A percentile compares a stretch with the other conserved stretches of the same genome.
phyloP scores from a whole-genome alignment of 2,797 vertebrate species.

The Lerista edwardsae region DNA sequence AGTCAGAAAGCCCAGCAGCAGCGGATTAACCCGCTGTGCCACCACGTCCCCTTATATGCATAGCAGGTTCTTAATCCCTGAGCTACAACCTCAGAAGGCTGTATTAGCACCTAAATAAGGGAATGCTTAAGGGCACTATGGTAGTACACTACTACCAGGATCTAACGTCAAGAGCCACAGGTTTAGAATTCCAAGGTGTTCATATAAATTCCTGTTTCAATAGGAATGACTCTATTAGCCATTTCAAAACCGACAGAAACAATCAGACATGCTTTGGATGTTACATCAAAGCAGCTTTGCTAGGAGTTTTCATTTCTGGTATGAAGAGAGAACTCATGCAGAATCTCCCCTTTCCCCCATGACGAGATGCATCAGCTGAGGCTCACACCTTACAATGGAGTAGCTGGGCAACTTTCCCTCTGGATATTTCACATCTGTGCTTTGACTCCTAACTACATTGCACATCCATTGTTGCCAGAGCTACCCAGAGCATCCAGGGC shows the following conservation, averaged over 20 bases:
- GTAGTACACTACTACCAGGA: background rate
- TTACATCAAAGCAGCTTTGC: background rate
- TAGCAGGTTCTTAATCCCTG: too few relatives aligned
- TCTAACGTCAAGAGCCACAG: background rate
- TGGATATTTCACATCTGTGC: background rate
- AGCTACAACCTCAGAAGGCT: too few relatives aligned
- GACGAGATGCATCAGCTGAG: background rate
- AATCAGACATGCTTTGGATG: background rate
- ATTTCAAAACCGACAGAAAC: conserved; percentile 6
- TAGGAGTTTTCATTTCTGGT: background rate
- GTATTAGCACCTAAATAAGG: background rate
- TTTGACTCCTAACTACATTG: background rate
- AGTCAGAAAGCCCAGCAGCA: too few relatives aligned
- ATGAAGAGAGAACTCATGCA: background rate
- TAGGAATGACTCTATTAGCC: background rate
- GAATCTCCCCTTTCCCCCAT: too few relatives aligned
- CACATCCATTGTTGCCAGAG: background rate
- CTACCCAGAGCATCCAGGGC: background rate
- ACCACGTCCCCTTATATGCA: too few relatives aligned
- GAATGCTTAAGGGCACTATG: background rate
- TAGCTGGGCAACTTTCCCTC: background rate
- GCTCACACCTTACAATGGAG: background rate
- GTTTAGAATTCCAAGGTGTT: background rate
- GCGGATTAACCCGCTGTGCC: too few relatives aligned
- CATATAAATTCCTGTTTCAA: background rate